Evolutionary conservation across 1,140 invertebrate species (phyloP), one percentile per base, ranked within the genome.

Genomic region (Cydia strobilella): DNA sequence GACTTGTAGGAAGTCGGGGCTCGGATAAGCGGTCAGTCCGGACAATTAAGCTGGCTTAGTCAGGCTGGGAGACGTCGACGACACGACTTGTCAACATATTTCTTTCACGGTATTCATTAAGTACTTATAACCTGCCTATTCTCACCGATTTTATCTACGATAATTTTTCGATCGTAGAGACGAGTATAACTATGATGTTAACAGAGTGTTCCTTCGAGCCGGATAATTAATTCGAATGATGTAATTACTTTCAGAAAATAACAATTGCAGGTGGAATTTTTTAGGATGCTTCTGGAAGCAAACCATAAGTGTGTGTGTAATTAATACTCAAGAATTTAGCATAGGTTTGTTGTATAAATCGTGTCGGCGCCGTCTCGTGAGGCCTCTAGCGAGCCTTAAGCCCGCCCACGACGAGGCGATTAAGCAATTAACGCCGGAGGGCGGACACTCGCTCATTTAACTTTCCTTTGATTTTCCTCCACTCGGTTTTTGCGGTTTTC

Each of bases 401-500:
- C 72, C 79, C 82, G 82, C 83, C 82, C 84, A 80, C 80, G 80
- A 85, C 79, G 77, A 82, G 77, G 79, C 86, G 90, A 92, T 92
- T 91, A 92, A 92, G 89, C 88, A 92, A 92, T 92, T 92, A 92
- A 87, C 84, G 80, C 82, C 83, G 82, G 79, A 83, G 83, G 83
- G 85, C 85, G 86, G 89, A 83, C 86, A 84, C 78, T 84, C 80
- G 80, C 79, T 86, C 80, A 83, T 86, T 89, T 86, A 84, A 86
- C 81, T 81, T 76, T 76, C 63, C 77, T 84, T 78, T 75, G 81
- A 79, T 90, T 90, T 90, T 86, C 89, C 85, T 83, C 82, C 82
- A 84, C 81, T 74, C 76, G 77, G 76, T 76, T 77, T 81, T 77
- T 75, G 75, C 74, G 69, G 74, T 76, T 65, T 75, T 25, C 77